phyloP scores from a whole-genome alignment of 2,888 invertebrate genomes.

The Helicoverpa assulta region DNA sequence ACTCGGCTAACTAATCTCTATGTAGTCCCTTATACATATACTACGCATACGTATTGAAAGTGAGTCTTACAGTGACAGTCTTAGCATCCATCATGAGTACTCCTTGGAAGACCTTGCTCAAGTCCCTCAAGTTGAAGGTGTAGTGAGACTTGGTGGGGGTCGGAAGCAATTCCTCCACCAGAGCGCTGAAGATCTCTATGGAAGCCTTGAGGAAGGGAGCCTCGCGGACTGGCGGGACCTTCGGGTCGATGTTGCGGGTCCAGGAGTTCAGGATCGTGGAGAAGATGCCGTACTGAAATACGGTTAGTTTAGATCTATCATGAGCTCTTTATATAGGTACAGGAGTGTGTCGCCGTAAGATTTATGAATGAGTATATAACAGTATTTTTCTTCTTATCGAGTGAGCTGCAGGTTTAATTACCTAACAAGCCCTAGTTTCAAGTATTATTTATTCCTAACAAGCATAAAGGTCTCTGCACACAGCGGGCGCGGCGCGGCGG shows the following conservation, averaged over 20 bases:
- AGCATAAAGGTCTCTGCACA: no score
- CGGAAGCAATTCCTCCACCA: conserved; percentile 93
- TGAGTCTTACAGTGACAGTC: conserved; percentile 87
- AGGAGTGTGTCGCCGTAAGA: no score
- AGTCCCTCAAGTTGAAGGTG: conserved; percentile 96
- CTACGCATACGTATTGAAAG: no score
- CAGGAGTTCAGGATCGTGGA: conserved; percentile 93
- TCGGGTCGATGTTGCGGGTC: conserved; percentile 84
- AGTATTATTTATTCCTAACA: no score
- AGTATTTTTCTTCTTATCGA: no score
- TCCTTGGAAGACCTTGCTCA: conserved; percentile 96
- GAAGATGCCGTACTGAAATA: conserved; percentile 89
- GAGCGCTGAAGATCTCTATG: conserved; percentile 92
- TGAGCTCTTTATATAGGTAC: no score
- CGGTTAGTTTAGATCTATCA: neutral
- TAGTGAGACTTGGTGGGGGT: conserved; percentile 97
- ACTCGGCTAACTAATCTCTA: no score
- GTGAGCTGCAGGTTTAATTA: no score
- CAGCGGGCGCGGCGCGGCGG: no score
- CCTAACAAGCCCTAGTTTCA: no score
- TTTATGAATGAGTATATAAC: no score
- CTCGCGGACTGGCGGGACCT: conserved; percentile 71
- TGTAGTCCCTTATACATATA: no score
- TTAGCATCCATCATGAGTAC: conserved; percentile 93
- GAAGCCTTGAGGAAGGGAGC: conserved; percentile 92